phyloP scores from a whole-genome alignment of 2,113 vertebrate genomes.

The Gobio gobio region DNA sequence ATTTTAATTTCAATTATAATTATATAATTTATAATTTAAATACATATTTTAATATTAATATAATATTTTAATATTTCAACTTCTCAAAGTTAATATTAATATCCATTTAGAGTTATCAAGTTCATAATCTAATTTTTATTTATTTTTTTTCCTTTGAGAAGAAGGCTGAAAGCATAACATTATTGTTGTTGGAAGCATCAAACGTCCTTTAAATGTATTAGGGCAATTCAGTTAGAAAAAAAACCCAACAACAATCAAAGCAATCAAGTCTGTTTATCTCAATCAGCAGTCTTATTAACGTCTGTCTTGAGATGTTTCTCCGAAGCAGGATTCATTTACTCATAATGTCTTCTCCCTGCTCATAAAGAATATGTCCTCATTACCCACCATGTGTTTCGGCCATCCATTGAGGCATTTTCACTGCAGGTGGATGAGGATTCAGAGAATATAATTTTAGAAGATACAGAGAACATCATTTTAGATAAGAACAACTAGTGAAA shows the following conservation, averaged over 20 bases:
- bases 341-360: conserved; percentile 13
- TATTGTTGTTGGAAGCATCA: not conserved
- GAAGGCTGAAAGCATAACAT: conserved; percentile 5
- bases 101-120: not conserved
- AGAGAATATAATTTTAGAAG: not conserved
- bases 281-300: conserved; percentile 25
- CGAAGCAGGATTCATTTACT: conserved; percentile 2
- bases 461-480: not conserved
- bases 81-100: not conserved
- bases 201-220: conserved; percentile 24
- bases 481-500: not conserved
- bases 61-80: too few relatives aligned
- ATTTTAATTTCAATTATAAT: not conserved
- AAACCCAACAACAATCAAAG: not conserved
- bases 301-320: conserved; percentile 26
- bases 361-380: conserved; percentile 33
- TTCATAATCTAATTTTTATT: not conserved
- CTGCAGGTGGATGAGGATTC: not conserved
- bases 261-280: conserved; percentile 17
- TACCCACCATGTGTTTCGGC: conserved; percentile 1
- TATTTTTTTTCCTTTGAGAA: not conserved
- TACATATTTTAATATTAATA: too few relatives aligned
- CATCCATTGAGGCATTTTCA: not conserved
- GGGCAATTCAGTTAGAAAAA: conserved; percentile 8
- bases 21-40: too few relatives aligned